phyloP scores from a whole-genome alignment of 2,888 invertebrate genomes.

The Hylaea fasciaria region DNA sequence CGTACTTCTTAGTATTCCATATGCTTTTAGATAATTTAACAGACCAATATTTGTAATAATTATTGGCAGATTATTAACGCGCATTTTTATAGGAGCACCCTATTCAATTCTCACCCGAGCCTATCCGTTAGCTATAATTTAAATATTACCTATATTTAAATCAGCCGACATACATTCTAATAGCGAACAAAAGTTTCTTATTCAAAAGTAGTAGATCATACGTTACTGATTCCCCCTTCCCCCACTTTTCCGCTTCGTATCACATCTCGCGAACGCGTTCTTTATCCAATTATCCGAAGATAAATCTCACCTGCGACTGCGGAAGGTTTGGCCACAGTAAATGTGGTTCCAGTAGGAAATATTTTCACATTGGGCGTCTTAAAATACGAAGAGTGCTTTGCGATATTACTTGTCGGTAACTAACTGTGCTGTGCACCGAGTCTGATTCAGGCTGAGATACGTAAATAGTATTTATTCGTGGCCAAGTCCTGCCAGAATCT shows the following conservation, averaged over 20 bases:
- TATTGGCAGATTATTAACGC: too few species aligned
- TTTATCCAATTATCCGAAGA: conserved; percentile 85
- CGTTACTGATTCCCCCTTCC: conserved; percentile 55
- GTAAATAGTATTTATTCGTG: too few species aligned
- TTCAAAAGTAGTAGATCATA: conserved; percentile 58
- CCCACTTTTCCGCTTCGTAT: conserved; percentile 74
- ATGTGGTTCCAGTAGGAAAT: conserved; percentile 6
- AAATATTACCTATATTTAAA: not conserved
- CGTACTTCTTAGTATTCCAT: too few species aligned
- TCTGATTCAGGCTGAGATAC: too few species aligned
- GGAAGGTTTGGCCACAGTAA: conserved; percentile 50
- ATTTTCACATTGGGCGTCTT: not conserved
- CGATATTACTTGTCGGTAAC: too few species aligned
- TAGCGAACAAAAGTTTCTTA: conserved; percentile 51
- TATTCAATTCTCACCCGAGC: too few species aligned
- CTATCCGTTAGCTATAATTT: not conserved
- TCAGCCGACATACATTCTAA: conserved; percentile 15
- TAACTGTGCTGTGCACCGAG: too few species aligned
- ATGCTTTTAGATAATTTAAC: too few species aligned
- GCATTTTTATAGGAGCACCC: too few species aligned
- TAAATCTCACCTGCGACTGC: conserved; percentile 85
- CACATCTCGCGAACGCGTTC: conserved; percentile 81
- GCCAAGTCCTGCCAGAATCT: too few species aligned
- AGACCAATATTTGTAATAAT: too few species aligned
- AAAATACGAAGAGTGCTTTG: too few species aligned